phyloP scores from a whole-genome alignment of 2,888 invertebrate species.

The Melikaiella ostensackeni region DNA sequence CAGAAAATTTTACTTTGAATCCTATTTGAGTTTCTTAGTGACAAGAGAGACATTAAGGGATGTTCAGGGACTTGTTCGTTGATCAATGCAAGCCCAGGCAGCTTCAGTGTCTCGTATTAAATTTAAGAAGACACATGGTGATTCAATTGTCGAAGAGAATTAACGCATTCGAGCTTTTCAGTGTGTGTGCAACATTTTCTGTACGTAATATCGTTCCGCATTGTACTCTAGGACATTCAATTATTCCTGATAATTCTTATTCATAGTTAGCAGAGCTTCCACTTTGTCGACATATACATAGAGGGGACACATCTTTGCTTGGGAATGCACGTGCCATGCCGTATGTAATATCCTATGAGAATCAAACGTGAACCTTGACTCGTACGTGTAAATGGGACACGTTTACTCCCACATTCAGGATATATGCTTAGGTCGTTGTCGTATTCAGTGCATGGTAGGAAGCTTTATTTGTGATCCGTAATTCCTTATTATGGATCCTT shows the following conservation, averaged over 20 bases:
- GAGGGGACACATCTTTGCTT: conserved; percentile 12
- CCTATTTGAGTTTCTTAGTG: background rate
- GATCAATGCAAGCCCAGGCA: background rate
- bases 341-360: conserved; percentile 36
- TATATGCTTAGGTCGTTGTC: conserved; percentile 22
- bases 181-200: conserved; percentile 13
- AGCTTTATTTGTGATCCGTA: conserved; percentile 35
- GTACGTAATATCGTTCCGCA: background rate
- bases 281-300: conserved; percentile 29
- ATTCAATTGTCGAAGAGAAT: conserved; percentile 18
- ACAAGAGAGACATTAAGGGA: background rate
- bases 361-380: conserved; percentile 33
- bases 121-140: background rate
- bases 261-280: conserved; percentile 47
- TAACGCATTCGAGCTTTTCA: background rate
- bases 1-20: background rate
- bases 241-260: conserved; percentile 56
- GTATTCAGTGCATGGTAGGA: conserved; percentile 22
- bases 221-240: conserved; percentile 46
- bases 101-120: conserved; percentile 24
- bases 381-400: conserved; percentile 29
- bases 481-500: conserved; percentile 15
- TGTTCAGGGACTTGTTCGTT: background rate
- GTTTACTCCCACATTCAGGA: conserved; percentile 31
- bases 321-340: conserved; percentile 2